Evolutionary conservation across 2,888 invertebrate species (phyloP), one percentile per base, ranked within the genome.

Genomic region (Latrodectus hesperus): DNA sequence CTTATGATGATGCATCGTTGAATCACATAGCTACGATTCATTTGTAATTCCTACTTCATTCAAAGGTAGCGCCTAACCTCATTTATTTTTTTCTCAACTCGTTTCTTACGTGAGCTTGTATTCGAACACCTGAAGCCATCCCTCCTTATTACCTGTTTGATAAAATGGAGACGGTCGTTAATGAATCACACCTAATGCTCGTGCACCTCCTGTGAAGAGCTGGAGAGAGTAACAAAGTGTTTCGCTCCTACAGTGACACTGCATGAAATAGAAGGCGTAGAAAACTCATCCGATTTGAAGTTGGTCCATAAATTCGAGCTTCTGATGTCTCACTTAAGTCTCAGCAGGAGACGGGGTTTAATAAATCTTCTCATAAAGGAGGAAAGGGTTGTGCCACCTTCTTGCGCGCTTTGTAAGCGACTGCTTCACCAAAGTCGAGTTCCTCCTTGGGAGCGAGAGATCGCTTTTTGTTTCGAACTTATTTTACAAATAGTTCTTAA

Each of bases 241-340:
- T 65, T 51, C 49, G 72, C 26, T 73, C 53, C n/a, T 64, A 65
- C 64, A 76, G 64, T 60, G 52, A 51, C 72, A 71, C 71, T 80
- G 71, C 60, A 72, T 22, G 60, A 80, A 71, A 70, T 68, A 55
- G 71, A 55, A 82, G 77, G 77, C 77, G 84, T 77, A 71, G 71
- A 77, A 77, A 84, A 76, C 17, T 64, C 72, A 72, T 68, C 70
- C 73, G 52, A 73, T 67, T 49, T 53, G 73, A 78, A 73, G 67
- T 73, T 49, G 55, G 84, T 73, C 78, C 84, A 84, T 84, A 84
- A 84, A 84, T 84, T 55, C 67, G 73, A 73, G 72, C 53, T 73
- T 74, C 73, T 78, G 84, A 84, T 84, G 78, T 84, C 84, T 84
- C 84, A 84, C 84, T 84, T 84, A 73, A 71, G 49, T 49, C 78